phyloP scores from a whole-genome alignment of 1,140 invertebrate species.

The Bombus waltoni region DNA sequence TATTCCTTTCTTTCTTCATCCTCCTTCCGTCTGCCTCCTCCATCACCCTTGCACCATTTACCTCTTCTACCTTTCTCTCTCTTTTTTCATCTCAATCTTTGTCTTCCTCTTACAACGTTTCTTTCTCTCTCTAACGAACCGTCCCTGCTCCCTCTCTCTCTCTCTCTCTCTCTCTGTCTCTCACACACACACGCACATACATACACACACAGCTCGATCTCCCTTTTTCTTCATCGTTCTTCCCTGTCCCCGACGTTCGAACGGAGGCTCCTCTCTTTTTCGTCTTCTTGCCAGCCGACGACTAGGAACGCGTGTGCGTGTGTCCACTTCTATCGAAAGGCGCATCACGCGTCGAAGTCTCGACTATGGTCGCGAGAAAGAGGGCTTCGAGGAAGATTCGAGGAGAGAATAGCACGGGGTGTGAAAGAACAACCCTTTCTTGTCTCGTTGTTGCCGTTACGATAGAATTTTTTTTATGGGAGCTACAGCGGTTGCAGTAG shows the following conservation, averaged over 20 bases:
- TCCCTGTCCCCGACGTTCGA: constrained; percentile 20
- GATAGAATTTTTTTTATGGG: not conserved
- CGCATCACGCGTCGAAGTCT: constrained; percentile 1
- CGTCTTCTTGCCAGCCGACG: not conserved
- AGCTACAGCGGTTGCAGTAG: too few relatives aligned
- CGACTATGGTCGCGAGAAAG: not conserved
- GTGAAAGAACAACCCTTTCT: not conserved
- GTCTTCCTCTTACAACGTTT: not conserved
- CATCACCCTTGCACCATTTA: not conserved
- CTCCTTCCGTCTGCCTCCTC: not conserved
- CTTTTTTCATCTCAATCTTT: not conserved
- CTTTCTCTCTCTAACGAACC: not conserved
- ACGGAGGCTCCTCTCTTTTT: constrained; percentile 8
- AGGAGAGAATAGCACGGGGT: not conserved
- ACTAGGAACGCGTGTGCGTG: constrained; percentile 21
- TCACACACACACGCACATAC: too few relatives aligned
- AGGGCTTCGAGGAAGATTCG: not conserved
- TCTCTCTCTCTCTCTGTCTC: not conserved
- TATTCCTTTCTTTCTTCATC: not conserved
- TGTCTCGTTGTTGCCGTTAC: not conserved
- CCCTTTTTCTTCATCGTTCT: not conserved
- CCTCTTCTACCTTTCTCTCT: not conserved
- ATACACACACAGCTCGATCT: not conserved
- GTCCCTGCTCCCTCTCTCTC: not conserved
- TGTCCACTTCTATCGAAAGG: constrained; percentile 1